Percentiles rank a stretch among this genome's conserved stretches.
phyloP scores from a whole-genome alignment of 2,888 invertebrate species.

The Pseudococcus longispinus region DNA sequence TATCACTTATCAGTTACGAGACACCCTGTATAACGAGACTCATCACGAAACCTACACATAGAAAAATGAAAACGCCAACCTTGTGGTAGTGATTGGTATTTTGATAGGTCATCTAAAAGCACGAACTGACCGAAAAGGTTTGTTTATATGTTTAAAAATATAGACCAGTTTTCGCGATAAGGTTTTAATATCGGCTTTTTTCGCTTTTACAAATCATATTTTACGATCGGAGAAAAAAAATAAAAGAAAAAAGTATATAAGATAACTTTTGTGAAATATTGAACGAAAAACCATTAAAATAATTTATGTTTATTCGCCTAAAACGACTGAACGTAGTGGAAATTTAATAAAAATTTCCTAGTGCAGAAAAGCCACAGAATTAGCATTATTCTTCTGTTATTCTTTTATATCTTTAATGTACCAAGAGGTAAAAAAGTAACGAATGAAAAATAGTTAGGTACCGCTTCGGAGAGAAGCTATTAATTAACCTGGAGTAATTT shows the following conservation, averaged over 20 bases:
- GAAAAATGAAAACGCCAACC: neutral
- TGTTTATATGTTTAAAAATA: neutral
- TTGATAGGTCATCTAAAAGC: neutral
- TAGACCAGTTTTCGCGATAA: neutral
- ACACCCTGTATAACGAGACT: too few species aligned
- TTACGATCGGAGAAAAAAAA: neutral
- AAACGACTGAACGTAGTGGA: neutral
- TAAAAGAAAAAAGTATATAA: neutral
- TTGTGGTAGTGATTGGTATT: neutral
- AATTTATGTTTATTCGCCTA: constrained; percentile 24
- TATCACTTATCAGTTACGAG: too few species aligned
- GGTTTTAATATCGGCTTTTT: constrained; percentile 19
- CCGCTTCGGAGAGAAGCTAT: neutral
- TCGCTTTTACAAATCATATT: constrained; percentile 24
- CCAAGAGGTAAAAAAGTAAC: neutral
- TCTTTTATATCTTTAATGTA: neutral
- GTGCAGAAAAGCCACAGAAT: neutral
- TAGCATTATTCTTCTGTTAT: neutral
- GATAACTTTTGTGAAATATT: constrained; percentile 24
- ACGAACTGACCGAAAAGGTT: neutral
- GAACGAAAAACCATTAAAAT: constrained; percentile 24
- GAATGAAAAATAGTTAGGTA: too few species aligned
- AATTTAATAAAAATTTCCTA: constrained; percentile 22
- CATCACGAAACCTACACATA: neutral
- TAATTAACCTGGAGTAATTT: neutral